These are phyloP conservation scores for Microcebus tavaratra DNA, from an alignment of 2,113 vertebrate species.

Conservation along the genomic window DNA sequence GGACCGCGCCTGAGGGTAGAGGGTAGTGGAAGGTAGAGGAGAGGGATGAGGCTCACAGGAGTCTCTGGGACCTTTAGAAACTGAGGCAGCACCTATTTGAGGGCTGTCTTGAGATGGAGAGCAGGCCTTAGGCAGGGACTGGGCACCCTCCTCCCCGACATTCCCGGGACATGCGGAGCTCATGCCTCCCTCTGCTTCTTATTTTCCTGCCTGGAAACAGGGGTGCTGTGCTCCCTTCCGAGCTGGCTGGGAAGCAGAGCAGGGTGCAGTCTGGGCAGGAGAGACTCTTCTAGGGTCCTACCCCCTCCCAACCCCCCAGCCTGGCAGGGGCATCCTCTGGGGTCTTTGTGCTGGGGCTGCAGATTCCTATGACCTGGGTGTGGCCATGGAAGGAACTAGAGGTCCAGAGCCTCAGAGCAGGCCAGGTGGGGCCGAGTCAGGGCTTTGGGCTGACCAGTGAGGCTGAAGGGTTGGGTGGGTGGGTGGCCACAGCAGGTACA, in stretches of 20 bases:
- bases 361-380: not conserved
- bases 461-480: not conserved
- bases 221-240: not conserved
- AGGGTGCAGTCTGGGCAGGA: not conserved
- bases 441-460: not conserved
- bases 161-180: not conserved
- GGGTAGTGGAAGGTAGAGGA: not conserved
- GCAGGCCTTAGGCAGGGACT: not conserved
- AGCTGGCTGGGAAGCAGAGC: not conserved
- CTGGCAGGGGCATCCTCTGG: not conserved
- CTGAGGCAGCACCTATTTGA: not conserved
- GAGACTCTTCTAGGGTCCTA: not conserved
- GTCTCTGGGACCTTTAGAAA: not conserved
- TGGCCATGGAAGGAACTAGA: constrained; percentile 21
- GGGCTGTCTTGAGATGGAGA: not conserved
- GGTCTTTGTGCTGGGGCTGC: not conserved
- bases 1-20: rapidly evolving
- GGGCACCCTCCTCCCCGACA: not conserved
- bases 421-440: not conserved
- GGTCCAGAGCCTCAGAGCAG: not conserved
- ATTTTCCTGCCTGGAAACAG: not conserved
- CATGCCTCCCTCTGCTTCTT: not conserved
- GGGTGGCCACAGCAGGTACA: not conserved
- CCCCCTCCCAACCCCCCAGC: too few species aligned
- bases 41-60: not conserved